phyloP scores from a whole-genome alignment of 2,888 invertebrate species.

The Zootermopsis nevadensis region DNA sequence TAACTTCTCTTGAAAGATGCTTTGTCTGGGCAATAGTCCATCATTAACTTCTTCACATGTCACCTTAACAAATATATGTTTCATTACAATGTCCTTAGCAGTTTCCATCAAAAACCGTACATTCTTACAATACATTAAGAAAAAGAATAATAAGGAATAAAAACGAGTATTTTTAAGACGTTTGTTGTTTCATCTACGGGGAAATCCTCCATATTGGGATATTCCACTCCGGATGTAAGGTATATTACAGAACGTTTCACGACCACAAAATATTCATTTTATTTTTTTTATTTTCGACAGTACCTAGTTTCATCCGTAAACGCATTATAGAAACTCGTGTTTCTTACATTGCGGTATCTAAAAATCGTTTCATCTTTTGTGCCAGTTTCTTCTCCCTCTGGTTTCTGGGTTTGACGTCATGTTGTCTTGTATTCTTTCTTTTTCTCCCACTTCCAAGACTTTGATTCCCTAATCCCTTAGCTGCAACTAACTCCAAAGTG shows the following conservation, averaged over 20 bases:
- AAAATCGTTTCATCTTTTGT: neutral
- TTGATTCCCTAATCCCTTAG: slow-evolving; percentile 5
- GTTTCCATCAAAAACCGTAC: too few relatives aligned
- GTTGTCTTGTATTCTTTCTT: neutral
- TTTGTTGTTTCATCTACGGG: neutral
- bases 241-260: neutral
- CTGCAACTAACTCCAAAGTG: neutral
- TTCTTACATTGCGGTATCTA: slow-evolving; percentile 1
- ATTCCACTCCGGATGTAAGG: neutral
- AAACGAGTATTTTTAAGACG: neutral
- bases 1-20: too few relatives aligned
- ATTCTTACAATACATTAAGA: too few relatives aligned
- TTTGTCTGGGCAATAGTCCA: too few relatives aligned
- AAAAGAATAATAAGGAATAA: neutral
- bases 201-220: neutral
- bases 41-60: too few relatives aligned
- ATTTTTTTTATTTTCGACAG: neutral
- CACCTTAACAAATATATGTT: too few relatives aligned
- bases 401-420: neutral
- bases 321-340: neutral
- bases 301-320: neutral
- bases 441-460: neutral
- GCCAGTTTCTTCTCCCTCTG: neutral
- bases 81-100: too few relatives aligned
- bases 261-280: neutral